Conservation (phyloP, 2,797 vertebrate genomes). For the Sylvia borin region DNA sequence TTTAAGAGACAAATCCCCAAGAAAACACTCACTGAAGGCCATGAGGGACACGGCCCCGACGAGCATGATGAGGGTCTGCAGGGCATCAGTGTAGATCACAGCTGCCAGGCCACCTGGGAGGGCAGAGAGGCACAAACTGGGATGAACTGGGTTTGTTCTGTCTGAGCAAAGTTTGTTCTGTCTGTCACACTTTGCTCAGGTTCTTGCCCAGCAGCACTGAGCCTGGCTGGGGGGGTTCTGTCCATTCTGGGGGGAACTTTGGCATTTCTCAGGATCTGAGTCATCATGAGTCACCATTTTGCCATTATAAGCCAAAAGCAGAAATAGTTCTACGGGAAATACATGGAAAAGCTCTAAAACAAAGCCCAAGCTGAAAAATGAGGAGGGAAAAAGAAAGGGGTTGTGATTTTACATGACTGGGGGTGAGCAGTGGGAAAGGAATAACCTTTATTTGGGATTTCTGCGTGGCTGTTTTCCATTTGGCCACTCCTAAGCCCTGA, state of each 20-base stretch:
- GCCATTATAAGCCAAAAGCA: neutral
- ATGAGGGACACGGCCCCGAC: slow-evolving; percentile 87
- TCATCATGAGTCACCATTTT: slow-evolving; percentile 4
- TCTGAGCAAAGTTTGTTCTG: no score
- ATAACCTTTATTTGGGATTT: slow-evolving; percentile 25
- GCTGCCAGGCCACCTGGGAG: slow-evolving; percentile 91
- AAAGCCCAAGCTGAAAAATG: neutral
- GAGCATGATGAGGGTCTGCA: slow-evolving; percentile 93
- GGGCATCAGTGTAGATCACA: slow-evolving; percentile 95
- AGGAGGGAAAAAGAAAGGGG: neutral
- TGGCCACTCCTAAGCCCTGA: slow-evolving; percentile 17
- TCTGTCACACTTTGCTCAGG: neutral
- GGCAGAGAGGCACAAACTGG: neutral
- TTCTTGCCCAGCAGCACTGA: neutral
- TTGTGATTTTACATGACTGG: neutral
- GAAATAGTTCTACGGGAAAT: neutral
- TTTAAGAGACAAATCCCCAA: neutral
- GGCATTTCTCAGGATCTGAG: neutral
- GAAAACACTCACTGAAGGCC: slow-evolving; percentile 89
- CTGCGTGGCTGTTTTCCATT: slow-evolving; percentile 40
- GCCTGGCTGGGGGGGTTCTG: neutral
- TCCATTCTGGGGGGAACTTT: accelerated
- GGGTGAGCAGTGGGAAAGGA: slow-evolving; percentile 36
- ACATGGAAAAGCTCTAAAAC: slow-evolving; percentile 1
- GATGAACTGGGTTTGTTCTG: neutral